These are phyloP conservation scores for Xestobium rufovillosum DNA, from an alignment of 2,888 invertebrate species.

Conservation along the genomic window DNA sequence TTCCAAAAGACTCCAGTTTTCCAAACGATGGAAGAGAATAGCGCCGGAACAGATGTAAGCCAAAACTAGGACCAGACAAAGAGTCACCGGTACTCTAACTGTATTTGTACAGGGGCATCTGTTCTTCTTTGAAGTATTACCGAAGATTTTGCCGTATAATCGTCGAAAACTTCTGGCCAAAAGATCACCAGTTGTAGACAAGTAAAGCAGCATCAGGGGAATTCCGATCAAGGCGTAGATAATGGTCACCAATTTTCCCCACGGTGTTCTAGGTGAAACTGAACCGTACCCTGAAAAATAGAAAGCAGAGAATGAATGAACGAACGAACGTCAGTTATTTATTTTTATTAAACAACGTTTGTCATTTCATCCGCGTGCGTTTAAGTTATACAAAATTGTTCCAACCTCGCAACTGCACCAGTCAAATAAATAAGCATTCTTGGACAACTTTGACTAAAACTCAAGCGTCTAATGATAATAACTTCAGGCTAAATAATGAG, in stretches of 20 bases:
- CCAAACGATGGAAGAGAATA: conserved; percentile 80
- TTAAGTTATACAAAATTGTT: too few relatives aligned
- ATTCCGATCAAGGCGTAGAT: conserved; percentile 80
- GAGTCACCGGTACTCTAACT: conserved; percentile 76
- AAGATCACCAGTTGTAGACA: conserved; percentile 80
- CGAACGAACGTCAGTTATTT: too few relatives aligned
- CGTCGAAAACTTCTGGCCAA: conserved; percentile 72
- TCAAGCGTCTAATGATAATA: too few relatives aligned
- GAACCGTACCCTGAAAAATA: conserved; percentile 71
- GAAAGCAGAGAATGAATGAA: too few relatives aligned
- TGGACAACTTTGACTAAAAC: too few relatives aligned
- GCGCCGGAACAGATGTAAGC: conserved; percentile 86
- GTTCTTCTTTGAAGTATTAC: conserved; percentile 31
- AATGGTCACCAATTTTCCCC: conserved; percentile 75
- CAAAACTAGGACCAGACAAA: conserved; percentile 79
- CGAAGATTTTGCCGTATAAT: conserved; percentile 55
- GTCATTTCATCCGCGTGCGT: too few relatives aligned
- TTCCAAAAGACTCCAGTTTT: conserved; percentile 85
- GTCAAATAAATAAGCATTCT: too few relatives aligned
- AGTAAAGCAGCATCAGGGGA: conserved; percentile 79
- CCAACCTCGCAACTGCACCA: too few relatives aligned
- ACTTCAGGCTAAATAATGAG: too few relatives aligned
- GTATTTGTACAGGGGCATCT: conserved; percentile 47
- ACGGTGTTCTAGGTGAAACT: conserved; percentile 70
- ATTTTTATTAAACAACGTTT: too few relatives aligned